Base-by-base conservation (phyloP, 1,140 invertebrate species). In the Prorops nasuta region DNA sequence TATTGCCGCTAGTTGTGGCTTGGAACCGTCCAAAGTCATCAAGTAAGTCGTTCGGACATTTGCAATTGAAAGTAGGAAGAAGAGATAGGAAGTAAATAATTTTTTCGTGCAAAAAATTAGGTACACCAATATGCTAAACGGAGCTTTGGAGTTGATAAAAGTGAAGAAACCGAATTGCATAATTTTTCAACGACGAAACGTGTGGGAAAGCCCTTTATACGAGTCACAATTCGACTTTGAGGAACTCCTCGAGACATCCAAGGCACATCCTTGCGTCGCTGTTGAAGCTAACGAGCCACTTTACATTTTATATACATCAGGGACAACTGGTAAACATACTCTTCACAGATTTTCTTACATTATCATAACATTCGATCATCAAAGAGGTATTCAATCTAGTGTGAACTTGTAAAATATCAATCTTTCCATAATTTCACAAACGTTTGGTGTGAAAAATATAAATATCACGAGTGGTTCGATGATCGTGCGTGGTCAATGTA, bases 231-330 rank as follows among this genome's bases (percentile, higher is more conserved):
- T 88, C 7, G 81, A 86, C 35, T 96, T 91, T 90, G 81, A 89
- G 1, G 84, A 90, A 17, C 83, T 87, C 1, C 52, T 94, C 16
- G 70, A 72, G 12, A 72, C 76, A 22, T 77, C 83, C 0, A 79
- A 83, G 1, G 85, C 86, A 10, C 85, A 88, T 52, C 85, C 90
- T 2, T 94, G 91, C 66, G 88, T 95, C 3, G 83, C 92, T 0
- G 86, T 96, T 0, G 86, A 91, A 58, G 87, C 93, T 8, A 94
- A 91, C 61, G 89, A 96, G 58, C 90, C 94, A 0, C 73, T 96
- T 3, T 98, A 97, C 62, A 88, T 98, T 49, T 77, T 98, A 0
- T 96, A 98, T 66, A 98, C 94, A 1, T 96, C 93, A 3, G 94
- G 93, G 43, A 93, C 91, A 10, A 93, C 91, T 51, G 88, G 88